Evolutionary conservation across 1,140 invertebrate species (phyloP).

Genomic region (Paralvinella palmiformis): DNA sequence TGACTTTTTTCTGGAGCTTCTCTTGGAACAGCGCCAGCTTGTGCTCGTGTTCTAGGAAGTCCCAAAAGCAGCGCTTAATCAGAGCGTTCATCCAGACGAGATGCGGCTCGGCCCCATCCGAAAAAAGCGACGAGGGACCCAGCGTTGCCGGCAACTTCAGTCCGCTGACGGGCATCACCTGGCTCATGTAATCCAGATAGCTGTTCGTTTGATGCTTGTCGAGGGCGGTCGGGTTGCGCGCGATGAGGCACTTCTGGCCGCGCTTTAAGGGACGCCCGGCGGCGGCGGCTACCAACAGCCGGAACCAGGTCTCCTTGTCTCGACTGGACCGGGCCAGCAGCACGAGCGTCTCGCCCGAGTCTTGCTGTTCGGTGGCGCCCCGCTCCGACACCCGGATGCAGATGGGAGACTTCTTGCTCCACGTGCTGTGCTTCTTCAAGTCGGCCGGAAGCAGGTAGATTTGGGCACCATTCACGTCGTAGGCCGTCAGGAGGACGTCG

Average conservation of each 20-base stretch:
- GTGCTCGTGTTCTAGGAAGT: slow-evolving; percentile 64
- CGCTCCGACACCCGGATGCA: slow-evolving; percentile 53
- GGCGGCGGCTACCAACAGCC: slow-evolving; percentile 44
- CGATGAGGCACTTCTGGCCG: no score
- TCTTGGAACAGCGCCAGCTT: slow-evolving; percentile 58
- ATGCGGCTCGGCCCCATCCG: no score
- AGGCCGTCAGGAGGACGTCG: no score
- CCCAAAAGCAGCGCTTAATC: slow-evolving; percentile 70
- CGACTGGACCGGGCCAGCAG: slow-evolving; percentile 75
- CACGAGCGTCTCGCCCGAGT: no score
- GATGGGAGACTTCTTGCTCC: slow-evolving; percentile 90
- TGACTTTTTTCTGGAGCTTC: slow-evolving; percentile 78
- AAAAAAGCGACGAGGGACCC: no score
- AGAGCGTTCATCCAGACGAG: slow-evolving; percentile 69
- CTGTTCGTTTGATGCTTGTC: no score
- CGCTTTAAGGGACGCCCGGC: slow-evolving; percentile 30
- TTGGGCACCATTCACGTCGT: no score
- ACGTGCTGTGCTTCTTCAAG: slow-evolving; percentile 66
- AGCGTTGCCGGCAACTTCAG: no score
- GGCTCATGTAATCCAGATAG: no score
- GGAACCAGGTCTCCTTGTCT: slow-evolving; percentile 85
- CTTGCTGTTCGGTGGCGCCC: no score
- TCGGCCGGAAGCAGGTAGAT: slow-evolving; percentile 64
- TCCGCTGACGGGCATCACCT: no score
- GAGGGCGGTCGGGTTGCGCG: no score